These are phyloP conservation scores for Pristionchus fissidentatus DNA, from an alignment of 2,888 invertebrate genomes.

Conservation along the genomic window DNA sequence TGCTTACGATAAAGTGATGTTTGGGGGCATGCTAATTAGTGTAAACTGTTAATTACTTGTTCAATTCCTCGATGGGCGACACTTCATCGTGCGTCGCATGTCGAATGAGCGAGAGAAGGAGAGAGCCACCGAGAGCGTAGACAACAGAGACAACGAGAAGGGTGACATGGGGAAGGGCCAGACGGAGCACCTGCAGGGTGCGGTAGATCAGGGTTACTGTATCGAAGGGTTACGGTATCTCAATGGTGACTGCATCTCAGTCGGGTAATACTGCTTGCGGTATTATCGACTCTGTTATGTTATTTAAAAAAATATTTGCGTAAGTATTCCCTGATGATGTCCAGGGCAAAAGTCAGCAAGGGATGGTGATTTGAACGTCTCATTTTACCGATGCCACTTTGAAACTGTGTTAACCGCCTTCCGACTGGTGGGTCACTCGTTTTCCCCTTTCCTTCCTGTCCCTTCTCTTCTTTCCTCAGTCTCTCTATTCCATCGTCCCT, in stretches of 20 bases:
- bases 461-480: neutral
- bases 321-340: too few species aligned
- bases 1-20: too few species aligned
- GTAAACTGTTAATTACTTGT: too few species aligned
- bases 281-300: too few species aligned
- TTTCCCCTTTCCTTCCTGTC: neutral
- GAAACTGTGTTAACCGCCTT: neutral
- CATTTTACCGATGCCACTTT: too few species aligned
- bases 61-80: slow-evolving; percentile 2
- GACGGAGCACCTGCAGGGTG: slow-evolving; percentile 67
- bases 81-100: slow-evolving; percentile 26
- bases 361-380: too few species aligned
- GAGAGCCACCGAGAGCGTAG: slow-evolving; percentile 4
- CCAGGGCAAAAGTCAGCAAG: too few species aligned
- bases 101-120: slow-evolving; percentile 14
- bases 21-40: too few species aligned
- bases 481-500: neutral
- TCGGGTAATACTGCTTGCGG: too few species aligned
- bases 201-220: too few species aligned
- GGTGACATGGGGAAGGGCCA: slow-evolving; percentile 73
- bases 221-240: neutral
- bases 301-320: too few species aligned
- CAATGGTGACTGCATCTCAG: too few species aligned
- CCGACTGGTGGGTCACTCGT: slow-evolving; percentile 25
- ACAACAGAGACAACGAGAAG: slow-evolving; percentile 69